Evolutionary conservation across 2,888 invertebrate genomes (phyloP).

Genomic region (Desoria tigrina): DNA sequence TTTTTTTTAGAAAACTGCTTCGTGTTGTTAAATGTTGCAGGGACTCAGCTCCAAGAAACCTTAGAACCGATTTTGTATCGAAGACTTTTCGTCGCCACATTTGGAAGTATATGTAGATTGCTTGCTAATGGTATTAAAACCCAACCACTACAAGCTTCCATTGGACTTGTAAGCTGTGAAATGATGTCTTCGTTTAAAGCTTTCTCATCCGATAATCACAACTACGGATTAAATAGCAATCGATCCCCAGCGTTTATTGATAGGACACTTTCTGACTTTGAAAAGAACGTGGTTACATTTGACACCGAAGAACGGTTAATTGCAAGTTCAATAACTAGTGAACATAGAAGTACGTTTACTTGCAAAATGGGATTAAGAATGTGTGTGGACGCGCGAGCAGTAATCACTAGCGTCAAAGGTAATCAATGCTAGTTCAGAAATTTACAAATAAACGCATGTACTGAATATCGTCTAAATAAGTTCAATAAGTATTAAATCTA

Average conservation of each 20-base stretch:
- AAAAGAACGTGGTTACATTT: too few relatives aligned
- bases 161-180: background rate
- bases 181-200: background rate
- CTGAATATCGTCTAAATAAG: too few relatives aligned
- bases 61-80: background rate
- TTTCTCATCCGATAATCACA: too few relatives aligned
- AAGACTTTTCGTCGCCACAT: background rate
- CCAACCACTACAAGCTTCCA: background rate
- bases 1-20: constrained; percentile 2
- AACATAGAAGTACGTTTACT: too few relatives aligned
- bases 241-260: too few relatives aligned
- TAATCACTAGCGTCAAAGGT: too few relatives aligned
- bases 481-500: too few relatives aligned
- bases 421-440: background rate
- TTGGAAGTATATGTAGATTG: background rate
- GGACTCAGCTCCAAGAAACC: background rate
- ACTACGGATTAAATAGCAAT: too few relatives aligned
- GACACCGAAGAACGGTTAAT: too few relatives aligned
- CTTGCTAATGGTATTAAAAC: background rate
- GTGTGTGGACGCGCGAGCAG: constrained; percentile 16
- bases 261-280: too few relatives aligned
- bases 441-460: too few relatives aligned
- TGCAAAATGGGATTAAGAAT: background rate
- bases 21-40: background rate
- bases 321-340: too few relatives aligned